These are phyloP conservation scores for Aricia artaxerxes DNA, from an alignment of 2,888 invertebrate genomes.

Conservation along the genomic window DNA sequence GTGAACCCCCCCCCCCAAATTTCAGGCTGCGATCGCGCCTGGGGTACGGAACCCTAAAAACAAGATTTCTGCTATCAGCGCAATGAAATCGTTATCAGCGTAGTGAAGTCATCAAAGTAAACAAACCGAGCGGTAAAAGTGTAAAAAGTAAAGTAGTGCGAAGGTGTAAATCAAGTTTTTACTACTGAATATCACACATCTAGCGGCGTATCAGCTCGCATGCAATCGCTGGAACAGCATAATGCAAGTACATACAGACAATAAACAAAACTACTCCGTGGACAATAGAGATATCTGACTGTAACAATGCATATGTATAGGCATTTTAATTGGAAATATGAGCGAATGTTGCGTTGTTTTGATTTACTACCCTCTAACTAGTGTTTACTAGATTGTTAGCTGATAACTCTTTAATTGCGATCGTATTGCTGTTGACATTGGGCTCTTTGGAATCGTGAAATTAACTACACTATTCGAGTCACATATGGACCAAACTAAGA, in stretches of 20 bases:
- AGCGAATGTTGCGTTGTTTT: constrained; percentile 60
- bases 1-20: too few relatives aligned
- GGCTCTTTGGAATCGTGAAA: neutral
- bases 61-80: constrained; percentile 3
- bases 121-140: constrained; percentile 33
- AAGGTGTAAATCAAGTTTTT: constrained; percentile 39
- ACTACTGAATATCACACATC: constrained; percentile 39
- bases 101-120: constrained; percentile 30
- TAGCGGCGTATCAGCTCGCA: constrained; percentile 48
- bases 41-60: neutral
- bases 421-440: constrained; percentile 1
- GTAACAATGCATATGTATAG: constrained; percentile 67
- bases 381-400: constrained; percentile 43
- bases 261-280: constrained; percentile 60
- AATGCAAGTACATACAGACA: constrained; percentile 50
- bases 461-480: neutral
- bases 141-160: constrained; percentile 31
- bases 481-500: neutral
- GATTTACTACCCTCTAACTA: constrained; percentile 57
- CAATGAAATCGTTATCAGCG: constrained; percentile 26
- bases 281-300: constrained; percentile 76
- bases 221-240: constrained; percentile 65
- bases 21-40: too few relatives aligned
- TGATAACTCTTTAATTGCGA: constrained; percentile 32
- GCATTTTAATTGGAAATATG: constrained; percentile 77